A percentile compares a stretch with the other conserved stretches of the same genome.
Conservation (phyloP, 1,140 invertebrate genomes). For the Drosophila fuyamai region DNA sequence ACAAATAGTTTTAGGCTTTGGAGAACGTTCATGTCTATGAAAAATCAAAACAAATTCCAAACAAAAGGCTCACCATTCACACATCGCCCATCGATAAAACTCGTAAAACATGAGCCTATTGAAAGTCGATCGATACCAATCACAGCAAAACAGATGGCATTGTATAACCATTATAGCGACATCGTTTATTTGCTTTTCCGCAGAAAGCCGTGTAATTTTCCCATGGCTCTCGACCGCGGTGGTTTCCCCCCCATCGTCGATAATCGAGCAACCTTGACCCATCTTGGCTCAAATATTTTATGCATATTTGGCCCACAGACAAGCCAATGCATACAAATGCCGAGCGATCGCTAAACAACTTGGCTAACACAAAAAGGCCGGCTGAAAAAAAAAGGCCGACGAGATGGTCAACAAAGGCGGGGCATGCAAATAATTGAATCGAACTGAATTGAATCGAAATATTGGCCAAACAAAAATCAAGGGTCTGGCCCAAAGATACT, state of each 20-base stretch:
- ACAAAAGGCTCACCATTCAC: conserved; percentile 5
- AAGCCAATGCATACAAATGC: conserved; percentile 40
- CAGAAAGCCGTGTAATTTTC: conserved; percentile 34
- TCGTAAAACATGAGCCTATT: conserved; percentile 18
- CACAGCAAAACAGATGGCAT: conserved; percentile 16
- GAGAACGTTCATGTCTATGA: no score
- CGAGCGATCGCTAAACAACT: conserved; percentile 48
- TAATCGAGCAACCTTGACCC: conserved; percentile 35
- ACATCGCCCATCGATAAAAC: not conserved
- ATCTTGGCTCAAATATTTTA: conserved; percentile 41
- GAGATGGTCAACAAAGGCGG: conserved; percentile 35
- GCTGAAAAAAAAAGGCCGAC: not conserved
- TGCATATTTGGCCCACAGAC: conserved; percentile 22
- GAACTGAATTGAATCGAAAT: conserved; percentile 28
- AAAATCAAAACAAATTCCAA: not conserved
- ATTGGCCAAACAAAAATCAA: conserved; percentile 3
- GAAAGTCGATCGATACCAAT: conserved; percentile 3
- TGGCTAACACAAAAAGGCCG: conserved; percentile 25
- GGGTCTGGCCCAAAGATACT: not conserved
- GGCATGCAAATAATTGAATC: conserved; percentile 45
- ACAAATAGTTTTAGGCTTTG: no score
- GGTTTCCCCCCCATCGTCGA: not conserved
- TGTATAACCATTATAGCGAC: conserved; percentile 38
- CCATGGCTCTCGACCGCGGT: conserved; percentile 24
- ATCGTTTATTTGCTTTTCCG: conserved; percentile 37